Conservation (phyloP, 2,888 invertebrate genomes). For the Stenotaenia linearis region DNA sequence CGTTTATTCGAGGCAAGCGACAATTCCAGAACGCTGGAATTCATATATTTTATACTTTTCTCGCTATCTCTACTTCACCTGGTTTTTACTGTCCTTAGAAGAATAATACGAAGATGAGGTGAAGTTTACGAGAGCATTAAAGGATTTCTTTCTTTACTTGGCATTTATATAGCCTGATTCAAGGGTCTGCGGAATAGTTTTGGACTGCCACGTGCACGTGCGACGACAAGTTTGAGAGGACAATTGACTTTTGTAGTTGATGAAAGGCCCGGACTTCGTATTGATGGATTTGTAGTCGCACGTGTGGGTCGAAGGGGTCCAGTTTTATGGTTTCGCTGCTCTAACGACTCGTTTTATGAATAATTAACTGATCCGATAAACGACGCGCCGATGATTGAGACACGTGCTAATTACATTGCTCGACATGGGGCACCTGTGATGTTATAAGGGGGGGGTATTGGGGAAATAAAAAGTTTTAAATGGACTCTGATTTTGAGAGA, state of each 20-base stretch:
- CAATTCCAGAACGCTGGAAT: no score
- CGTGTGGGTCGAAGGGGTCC: not conserved
- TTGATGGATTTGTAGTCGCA: not conserved
- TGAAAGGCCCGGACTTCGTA: not conserved
- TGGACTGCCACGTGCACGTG: not conserved
- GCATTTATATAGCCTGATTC: constrained; percentile 1
- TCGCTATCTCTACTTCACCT: not conserved
- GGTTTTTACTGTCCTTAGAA: not conserved
- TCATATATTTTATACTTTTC: not conserved
- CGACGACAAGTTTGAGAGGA: not conserved
- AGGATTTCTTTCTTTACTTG: not conserved
- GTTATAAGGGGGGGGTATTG: not conserved
- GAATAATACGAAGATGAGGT: constrained; percentile 3
- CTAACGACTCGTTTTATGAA: constrained; percentile 14
- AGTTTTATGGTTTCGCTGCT: not conserved
- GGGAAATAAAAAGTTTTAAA: not conserved
- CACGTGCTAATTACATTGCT: not conserved
- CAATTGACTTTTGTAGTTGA: constrained; percentile 6
- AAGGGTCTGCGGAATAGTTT: not conserved
- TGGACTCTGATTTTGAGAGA: not conserved
- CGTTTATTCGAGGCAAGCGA: no score
- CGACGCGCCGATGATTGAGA: not conserved
- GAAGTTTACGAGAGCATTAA: constrained; percentile 1
- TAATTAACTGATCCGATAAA: not conserved
- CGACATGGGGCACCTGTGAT: not conserved